A percentile compares a stretch with the other conserved stretches of the same genome.
Conservation (phyloP, 2,888 invertebrate genomes). For the Lordiphosa andalusiaca region DNA sequence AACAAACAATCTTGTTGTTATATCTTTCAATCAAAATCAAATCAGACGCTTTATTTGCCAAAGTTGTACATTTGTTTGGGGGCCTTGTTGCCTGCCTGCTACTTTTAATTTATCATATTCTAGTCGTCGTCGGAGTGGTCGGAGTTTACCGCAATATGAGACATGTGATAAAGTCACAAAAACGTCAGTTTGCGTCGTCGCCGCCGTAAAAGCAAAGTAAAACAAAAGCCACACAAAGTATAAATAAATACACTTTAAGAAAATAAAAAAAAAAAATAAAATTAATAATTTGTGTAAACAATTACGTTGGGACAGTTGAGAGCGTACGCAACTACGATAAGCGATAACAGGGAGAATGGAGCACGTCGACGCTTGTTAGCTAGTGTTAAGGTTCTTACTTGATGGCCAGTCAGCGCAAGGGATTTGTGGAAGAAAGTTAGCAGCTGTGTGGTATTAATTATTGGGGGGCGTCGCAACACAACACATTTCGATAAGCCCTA, state of each 20-base stretch:
- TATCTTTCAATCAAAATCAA: conserved; percentile 5
- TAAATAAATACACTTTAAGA: conserved; percentile 56
- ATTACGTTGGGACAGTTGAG: conserved; percentile 66
- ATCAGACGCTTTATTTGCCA: conserved; percentile 2
- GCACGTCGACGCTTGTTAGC: conserved; percentile 20
- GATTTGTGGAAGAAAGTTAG: conserved; percentile 7
- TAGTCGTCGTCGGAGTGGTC: conserved; percentile 17
- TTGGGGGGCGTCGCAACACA: conserved; percentile 29
- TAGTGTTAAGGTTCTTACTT: conserved; percentile 19
- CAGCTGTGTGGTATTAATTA: conserved; percentile 18
- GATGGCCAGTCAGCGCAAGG: conserved; percentile 12
- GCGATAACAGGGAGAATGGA: conserved; percentile 15
- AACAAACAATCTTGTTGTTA: not conserved
- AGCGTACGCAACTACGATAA: conserved; percentile 43
- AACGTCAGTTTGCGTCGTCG: conserved; percentile 60
- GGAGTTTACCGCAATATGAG: conserved; percentile 69
- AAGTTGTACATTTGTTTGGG: conserved; percentile 6
- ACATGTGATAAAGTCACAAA: conserved; percentile 75
- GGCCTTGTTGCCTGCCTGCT: not conserved
- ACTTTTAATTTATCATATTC: conserved; percentile 12
- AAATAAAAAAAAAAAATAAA: conserved; percentile 33
- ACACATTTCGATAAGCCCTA: conserved; percentile 18
- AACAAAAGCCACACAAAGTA: conserved; percentile 63
- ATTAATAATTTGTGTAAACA: conserved; percentile 63
- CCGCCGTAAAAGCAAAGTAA: conserved; percentile 65